Evolutionary conservation across 2,113 vertebrate species (phyloP).

Genomic region (Pelobates fuscus): DNA sequence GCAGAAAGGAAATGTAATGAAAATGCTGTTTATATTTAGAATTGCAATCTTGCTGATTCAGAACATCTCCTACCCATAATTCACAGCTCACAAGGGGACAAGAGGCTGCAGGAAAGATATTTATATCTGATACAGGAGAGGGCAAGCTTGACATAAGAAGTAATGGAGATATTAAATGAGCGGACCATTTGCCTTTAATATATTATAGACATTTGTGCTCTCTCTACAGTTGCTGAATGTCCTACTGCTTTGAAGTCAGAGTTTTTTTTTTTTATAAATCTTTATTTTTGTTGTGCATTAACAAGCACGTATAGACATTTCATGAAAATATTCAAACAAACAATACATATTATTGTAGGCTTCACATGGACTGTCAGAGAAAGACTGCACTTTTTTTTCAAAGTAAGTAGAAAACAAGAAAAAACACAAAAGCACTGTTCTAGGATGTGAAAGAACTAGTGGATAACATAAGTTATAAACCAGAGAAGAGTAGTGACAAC

Average conservation of each 20-base stretch:
- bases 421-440: no score
- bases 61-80: conserved; percentile 28
- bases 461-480: no score
- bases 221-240: not conserved
- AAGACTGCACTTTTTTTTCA: no score
- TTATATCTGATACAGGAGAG: conserved; percentile 37
- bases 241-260: not conserved
- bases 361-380: no score
- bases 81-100: conserved; percentile 20
- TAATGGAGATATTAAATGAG: conserved; percentile 29
- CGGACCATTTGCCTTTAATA: not conserved
- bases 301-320: no score
- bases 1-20: conserved; percentile 29
- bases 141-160: conserved; percentile 14
- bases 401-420: no score
- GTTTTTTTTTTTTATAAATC: no score
- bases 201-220: not conserved
- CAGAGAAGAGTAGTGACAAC: no score
- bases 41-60: conserved; percentile 31
- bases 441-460: no score
- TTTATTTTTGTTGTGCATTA: no score
- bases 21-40: conserved; percentile 44
- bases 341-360: no score
- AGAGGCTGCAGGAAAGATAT: conserved; percentile 13
- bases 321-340: no score